These are phyloP conservation scores for Phaonia tiefii DNA, from an alignment of 2,888 invertebrate genomes.

Conservation along the genomic window DNA sequence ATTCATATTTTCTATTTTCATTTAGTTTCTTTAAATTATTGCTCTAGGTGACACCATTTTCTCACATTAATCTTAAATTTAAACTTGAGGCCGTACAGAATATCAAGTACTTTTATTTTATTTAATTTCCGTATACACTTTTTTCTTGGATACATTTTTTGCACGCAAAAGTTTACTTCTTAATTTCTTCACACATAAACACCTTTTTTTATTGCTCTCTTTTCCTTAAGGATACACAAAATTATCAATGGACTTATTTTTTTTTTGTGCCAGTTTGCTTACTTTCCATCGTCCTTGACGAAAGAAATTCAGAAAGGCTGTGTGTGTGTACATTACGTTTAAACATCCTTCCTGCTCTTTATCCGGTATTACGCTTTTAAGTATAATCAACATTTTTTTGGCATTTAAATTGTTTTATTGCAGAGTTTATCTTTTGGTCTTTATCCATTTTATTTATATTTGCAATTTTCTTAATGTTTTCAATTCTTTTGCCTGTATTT, in stretches of 20 bases:
- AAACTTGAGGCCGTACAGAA: too few relatives aligned
- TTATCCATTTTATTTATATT: conserved; percentile 7
- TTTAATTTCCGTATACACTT: too few relatives aligned
- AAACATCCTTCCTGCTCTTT: conserved; percentile 19
- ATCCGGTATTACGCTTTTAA: neutral
- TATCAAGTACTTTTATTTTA: too few relatives aligned
- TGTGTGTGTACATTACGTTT: conserved; percentile 19
- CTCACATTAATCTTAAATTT: too few relatives aligned
- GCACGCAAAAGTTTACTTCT: neutral
- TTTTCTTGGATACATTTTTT: conserved; percentile 52
- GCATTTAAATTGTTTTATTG: conserved; percentile 21
- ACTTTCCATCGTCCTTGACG: neutral
- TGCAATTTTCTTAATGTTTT: conserved; percentile 29
- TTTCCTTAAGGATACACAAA: conserved; percentile 33
- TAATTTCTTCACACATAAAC: conserved; percentile 10
- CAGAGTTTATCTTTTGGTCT: neutral
- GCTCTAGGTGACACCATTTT: too few relatives aligned
- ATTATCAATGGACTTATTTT: too few relatives aligned
- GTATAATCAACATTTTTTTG: conserved; percentile 1
- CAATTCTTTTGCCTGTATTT: neutral
- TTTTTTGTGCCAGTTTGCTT: conserved; percentile 6
- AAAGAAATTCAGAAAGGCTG: neutral
- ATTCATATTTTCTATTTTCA: too few relatives aligned
- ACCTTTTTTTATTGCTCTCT: conserved; percentile 28
- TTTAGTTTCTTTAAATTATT: too few relatives aligned